Base-by-base conservation (phyloP, 92 coral and sea anemone species). In the Plumapathes pennacea region DNA sequence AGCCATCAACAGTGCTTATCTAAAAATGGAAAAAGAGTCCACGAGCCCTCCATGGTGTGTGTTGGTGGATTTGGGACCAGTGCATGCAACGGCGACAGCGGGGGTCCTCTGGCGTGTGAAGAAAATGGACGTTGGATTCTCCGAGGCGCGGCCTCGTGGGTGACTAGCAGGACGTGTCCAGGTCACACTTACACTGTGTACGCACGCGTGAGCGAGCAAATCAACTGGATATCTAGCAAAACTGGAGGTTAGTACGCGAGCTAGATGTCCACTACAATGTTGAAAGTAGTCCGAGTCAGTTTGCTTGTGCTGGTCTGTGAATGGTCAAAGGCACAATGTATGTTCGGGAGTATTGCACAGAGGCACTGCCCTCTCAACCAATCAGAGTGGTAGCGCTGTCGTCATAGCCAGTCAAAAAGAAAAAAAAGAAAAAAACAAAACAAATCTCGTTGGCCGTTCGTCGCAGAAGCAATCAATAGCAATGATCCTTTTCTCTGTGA, bases 141-240 rank as follows among this genome's bases (percentile, higher is more conserved):
- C 8, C 82, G 81, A 3, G 88, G 88, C n/a, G 88, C 76, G 27
- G 82, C 75, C 22, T 81, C 88, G 2, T 81, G 88, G 88, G 82
- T 68, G 11, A 81, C 82, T 0, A 60, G 62, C 23, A 37, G 49
- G 25, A 21, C 65, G 3, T 81, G 88, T 25, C 82, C 82, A 6
- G 77, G 69, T 0, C 10, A 55, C 36, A 67, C 61, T 26, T 74
- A 40, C 45, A 60, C 65, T 14, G 88, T 67, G 44, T 81, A 73
- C 48, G 72, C 77, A 12, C 61, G 88, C 9, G 72, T 81, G 25
- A 81, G 88, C 67, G 67, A 70, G 12, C 62, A 73, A 45, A 57
- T 81, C 5, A 41, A 67, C 57, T 81, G 88, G 88, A 81, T 81
- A 40, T 28, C 41, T 15, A 49, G 50, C 11, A 25, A 64, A 21